Evolutionary conservation across 2,113 vertebrate species (phyloP), one percentile per base, ranked within the genome.

Genomic region (Plotosus lineatus): DNA sequence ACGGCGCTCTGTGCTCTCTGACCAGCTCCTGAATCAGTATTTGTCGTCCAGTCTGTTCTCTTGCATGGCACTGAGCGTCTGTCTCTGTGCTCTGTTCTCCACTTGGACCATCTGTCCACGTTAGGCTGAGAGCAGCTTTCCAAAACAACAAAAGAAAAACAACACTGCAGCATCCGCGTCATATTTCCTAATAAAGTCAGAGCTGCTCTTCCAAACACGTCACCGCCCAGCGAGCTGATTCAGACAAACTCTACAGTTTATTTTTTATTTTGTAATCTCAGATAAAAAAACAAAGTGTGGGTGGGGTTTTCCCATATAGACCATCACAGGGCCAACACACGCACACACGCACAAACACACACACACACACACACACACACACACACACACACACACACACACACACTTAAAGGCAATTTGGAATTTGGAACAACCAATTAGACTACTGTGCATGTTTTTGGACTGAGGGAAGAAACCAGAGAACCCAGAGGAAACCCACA

Each of bases 51-150:
- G 80, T 17, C 74, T 46, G 61, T 68, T 68, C 63, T 68, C 6
- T 11, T 77, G 19, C 23, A 51, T 56, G 73, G 61, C 61, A 46
- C 23, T 19, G 74, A 69, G 60, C 80, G 50, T 82, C 73, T 66
- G 72, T 76, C 48, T 75, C 53, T 60, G 55, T 38, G 80, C 26
- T 75, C 36, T 75, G 38, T 40, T 68, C 80, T 69, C 21, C 50
- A 31, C 50, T 76, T 73, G 10, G 61, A 58, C 72, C 79, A 80
- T 80, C 79, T 75, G 72, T 82, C 80, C 80, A 69, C 73, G 28
- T 48, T 65, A 68, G 60, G 53, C 56, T 66, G 72, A 42, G 60
- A 75, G 6, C 38, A 77, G 80, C 63, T 56, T 65, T 53, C 63
- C 73, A 46, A 73, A 73, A 50, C 31, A 10, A 72, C 4, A 21